Conservation (phyloP, 2,888 invertebrate species). For the Melinaea marsaeus region DNA sequence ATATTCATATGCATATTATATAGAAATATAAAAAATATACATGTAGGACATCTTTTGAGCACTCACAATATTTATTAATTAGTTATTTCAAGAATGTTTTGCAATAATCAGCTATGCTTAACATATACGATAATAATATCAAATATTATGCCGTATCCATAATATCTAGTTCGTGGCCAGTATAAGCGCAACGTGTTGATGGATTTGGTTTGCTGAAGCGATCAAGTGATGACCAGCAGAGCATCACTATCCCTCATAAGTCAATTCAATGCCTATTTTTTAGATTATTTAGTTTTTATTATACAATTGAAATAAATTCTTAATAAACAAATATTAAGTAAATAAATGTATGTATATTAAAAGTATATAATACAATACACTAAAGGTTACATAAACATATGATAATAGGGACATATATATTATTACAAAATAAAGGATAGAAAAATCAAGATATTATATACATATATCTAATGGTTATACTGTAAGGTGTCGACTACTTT, state of each 20-base stretch:
- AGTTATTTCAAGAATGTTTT: neutral
- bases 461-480: too few relatives aligned
- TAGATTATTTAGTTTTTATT: constrained; percentile 2
- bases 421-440: too few relatives aligned
- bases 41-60: too few relatives aligned
- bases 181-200: constrained; percentile 28
- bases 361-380: too few relatives aligned
- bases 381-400: too few relatives aligned
- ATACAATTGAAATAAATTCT: neutral
- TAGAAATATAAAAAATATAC: too few relatives aligned
- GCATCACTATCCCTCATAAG: constrained; percentile 22
- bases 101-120: neutral
- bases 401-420: too few relatives aligned
- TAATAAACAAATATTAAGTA: too few relatives aligned
- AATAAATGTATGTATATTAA: too few relatives aligned
- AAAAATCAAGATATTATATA: too few relatives aligned
- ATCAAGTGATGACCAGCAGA: constrained; percentile 27
- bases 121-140: too few relatives aligned
- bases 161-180: neutral
- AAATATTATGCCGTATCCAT: neutral
- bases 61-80: neutral
- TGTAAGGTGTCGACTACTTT: too few relatives aligned
- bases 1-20: neutral
- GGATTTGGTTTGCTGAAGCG: constrained; percentile 26
- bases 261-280: constrained; percentile 13